Evolutionary conservation across 2,888 invertebrate species (phyloP).

Genomic region (Empis stercorea): DNA sequence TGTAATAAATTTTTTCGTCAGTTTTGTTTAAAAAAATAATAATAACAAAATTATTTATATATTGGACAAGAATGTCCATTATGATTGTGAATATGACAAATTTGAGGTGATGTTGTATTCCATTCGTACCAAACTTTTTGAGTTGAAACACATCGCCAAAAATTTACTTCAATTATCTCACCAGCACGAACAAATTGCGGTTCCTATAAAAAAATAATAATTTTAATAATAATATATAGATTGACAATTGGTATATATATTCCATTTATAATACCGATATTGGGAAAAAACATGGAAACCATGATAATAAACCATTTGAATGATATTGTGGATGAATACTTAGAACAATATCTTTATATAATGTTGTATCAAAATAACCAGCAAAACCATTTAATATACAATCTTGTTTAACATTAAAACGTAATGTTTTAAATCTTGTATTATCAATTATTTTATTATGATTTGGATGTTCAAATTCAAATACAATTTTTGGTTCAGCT

Average conservation of each 20-base stretch:
- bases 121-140: constrained; percentile 96
- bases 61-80: constrained; percentile 25
- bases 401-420: constrained; percentile 59
- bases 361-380: constrained; percentile 83
- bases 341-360: constrained; percentile 72
- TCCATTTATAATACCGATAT: constrained; percentile 49
- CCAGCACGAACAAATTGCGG: constrained; percentile 49
- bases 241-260: too few relatives aligned
- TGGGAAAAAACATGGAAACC: constrained; percentile 96
- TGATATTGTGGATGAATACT: constrained; percentile 85
- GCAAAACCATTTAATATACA: constrained; percentile 86
- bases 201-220: constrained; percentile 19
- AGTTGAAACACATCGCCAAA: constrained; percentile 71
- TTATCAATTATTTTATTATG: constrained; percentile 53
- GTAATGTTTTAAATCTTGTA: constrained; percentile 52
- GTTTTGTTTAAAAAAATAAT: background rate
- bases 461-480: constrained; percentile 87
- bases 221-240: too few relatives aligned
- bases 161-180: constrained; percentile 60
- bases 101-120: constrained; percentile 40
- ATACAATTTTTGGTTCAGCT: constrained; percentile 41
- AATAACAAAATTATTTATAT: constrained; percentile 11
- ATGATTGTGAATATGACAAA: constrained; percentile 27
- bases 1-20: too few relatives aligned
- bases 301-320: constrained; percentile 87